A percentile compares a stretch with the other conserved stretches of the same genome.
Conservation (phyloP, 2,888 invertebrate genomes). For the Synergus laeviventris region DNA sequence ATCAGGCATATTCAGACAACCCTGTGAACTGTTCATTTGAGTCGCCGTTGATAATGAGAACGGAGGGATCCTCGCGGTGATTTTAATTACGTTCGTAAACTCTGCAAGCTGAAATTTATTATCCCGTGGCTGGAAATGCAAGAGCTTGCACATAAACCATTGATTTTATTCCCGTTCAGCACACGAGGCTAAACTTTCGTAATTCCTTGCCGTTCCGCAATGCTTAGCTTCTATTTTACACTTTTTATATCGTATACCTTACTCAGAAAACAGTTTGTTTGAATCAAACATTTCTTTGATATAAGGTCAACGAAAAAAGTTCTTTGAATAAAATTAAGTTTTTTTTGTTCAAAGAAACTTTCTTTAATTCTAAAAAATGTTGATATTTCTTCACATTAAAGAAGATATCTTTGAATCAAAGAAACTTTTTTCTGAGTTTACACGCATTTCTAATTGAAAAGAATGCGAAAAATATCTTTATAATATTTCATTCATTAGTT, state of each 20-base stretch:
- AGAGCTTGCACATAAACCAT: conserved; percentile 33
- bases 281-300: too few relatives aligned
- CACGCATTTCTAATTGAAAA: too few relatives aligned
- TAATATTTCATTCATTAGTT: too few relatives aligned
- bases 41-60: conserved; percentile 22
- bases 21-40: conserved; percentile 6
- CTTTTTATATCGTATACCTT: not conserved
- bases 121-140: conserved; percentile 5
- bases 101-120: conserved; percentile 31
- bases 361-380: too few relatives aligned
- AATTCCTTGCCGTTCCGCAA: conserved; percentile 13
- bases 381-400: too few relatives aligned
- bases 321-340: too few relatives aligned
- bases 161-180: conserved; percentile 14
- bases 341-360: too few relatives aligned
- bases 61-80: conserved; percentile 21
- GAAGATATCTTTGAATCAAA: too few relatives aligned
- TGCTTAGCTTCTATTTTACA: not conserved
- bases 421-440: too few relatives aligned
- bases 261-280: too few relatives aligned
- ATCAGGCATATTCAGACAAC: conserved; percentile 22
- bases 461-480: too few relatives aligned
- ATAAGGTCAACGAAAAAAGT: too few relatives aligned
- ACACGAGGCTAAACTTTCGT: conserved; percentile 11
- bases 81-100: conserved; percentile 34